Percentiles rank a stretch among this genome's conserved stretches.
Evolutionary conservation across 2,797 vertebrate species (phyloP).

Genomic region (Acridotheres tristis): DNA sequence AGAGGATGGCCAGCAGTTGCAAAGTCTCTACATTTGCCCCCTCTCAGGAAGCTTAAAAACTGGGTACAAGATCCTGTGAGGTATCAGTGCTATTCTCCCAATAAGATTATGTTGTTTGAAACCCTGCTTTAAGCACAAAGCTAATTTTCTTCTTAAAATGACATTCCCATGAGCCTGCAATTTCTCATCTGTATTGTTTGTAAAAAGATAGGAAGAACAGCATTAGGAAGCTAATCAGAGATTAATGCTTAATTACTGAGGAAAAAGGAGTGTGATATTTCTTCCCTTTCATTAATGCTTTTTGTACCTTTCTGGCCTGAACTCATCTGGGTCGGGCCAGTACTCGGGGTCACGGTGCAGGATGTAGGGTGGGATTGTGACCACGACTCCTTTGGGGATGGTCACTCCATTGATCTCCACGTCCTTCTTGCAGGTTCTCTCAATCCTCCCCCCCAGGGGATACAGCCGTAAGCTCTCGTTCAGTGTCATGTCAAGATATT

Average conservation of each 20-base stretch:
- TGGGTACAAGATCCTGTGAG: not conserved
- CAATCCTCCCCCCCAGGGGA: slow-evolving; percentile 59
- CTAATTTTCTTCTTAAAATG: slow-evolving; percentile 7
- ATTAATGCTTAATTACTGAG: slow-evolving; percentile 40
- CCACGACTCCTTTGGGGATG: slow-evolving; percentile 67
- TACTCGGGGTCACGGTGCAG: slow-evolving; percentile 44
- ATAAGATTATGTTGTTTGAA: not conserved
- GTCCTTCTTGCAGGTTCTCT: slow-evolving; percentile 72
- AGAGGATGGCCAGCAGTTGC: not conserved
- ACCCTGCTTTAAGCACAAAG: not conserved
- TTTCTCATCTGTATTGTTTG: not conserved
- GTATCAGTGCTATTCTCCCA: not conserved
- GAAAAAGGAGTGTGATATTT: not conserved
- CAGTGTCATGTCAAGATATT: slow-evolving; percentile 78
- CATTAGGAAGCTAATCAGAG: slow-evolving; percentile 46
- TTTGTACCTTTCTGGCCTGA: slow-evolving; percentile 79
- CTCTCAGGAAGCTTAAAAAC: not conserved
- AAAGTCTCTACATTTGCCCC: not conserved
- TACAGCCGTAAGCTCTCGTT: slow-evolving; percentile 69
- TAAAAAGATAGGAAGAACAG: slow-evolving; percentile 13
- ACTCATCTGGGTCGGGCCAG: slow-evolving; percentile 75
- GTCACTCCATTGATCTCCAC: slow-evolving; percentile 71
- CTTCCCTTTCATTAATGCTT: not conserved
- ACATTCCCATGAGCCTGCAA: not conserved
- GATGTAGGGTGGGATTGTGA: slow-evolving; percentile 5